Evolutionary conservation across 2,888 invertebrate species (phyloP), one percentile per base, ranked within the genome.

Genomic region (Herminia tarsipennalis): DNA sequence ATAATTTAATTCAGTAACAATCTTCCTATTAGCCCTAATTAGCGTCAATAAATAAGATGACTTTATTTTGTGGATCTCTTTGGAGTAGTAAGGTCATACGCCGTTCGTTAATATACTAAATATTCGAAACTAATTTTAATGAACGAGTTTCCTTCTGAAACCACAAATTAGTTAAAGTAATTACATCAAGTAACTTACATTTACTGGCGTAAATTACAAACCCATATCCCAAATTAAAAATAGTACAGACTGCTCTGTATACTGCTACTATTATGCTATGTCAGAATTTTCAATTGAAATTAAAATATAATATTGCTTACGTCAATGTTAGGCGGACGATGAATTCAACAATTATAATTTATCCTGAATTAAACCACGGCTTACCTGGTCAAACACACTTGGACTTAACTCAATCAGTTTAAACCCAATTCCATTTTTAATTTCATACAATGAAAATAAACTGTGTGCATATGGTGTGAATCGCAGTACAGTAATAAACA

Each of bases 1-100:
- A 87, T 86, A 86, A 88, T 86, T 87, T 88, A 87, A 82, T 83
- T 81, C 75, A 80, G 76, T 83, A 84, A 86, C 78, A 83, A 86
- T 81, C 80, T 78, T 76, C 71, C 71, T 81, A 86, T 74, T 83
- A 80, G 81, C 70, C 77, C 78, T 85, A 85, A 81, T 80, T 78
- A 83, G 81, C 83, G 76, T 87, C 83, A 88, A 89, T 88, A 89
- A 88, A 88, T 88, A 87, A 84, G 78, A 81, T 83, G 83, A 88
- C 84, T 87, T 86, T 73, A 78, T 85, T 78, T 73, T 75, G 77
- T 82, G 81, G 78, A 77, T 81, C 72, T 84, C 86, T 86, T 86
- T 86, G 76, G 73, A 71, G 56, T 57, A 43, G 56, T 62, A 61
- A 55, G 63, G 61, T 69, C 48, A 48, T 46, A 66, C 52, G 60